Conservation (phyloP, 30 jellyfish, hydroid and myxozoan genomes). For the Phacellophora camtschatica region DNA sequence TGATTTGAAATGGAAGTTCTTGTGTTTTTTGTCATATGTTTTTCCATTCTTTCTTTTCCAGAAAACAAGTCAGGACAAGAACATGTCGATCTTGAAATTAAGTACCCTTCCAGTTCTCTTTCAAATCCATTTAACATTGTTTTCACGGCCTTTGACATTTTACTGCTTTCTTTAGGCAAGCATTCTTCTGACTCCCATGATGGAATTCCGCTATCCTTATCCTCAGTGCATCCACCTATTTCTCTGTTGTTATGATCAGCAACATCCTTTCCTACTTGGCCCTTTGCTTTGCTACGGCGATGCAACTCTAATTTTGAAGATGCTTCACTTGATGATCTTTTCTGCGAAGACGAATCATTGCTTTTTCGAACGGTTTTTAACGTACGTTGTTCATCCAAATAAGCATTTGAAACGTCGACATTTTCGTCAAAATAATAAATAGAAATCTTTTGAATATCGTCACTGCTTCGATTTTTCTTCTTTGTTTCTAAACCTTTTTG, state of each 20-base stretch:
- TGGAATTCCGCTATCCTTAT: constrained; percentile 57
- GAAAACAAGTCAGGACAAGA: background rate
- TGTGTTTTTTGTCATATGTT: too few relatives aligned
- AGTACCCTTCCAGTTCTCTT: background rate
- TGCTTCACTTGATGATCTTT: background rate
- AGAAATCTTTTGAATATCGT: constrained; percentile 31
- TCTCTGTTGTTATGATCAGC: background rate
- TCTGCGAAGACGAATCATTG: background rate
- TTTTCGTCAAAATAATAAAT: constrained; percentile 17
- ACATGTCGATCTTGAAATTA: background rate
- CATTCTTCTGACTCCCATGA: constrained; percentile 55
- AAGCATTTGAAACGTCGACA: background rate
- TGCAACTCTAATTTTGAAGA: background rate
- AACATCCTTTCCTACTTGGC: too few relatives aligned
- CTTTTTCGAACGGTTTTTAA: background rate
- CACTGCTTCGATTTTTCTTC: background rate
- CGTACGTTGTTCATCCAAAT: background rate
- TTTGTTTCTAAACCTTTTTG: background rate
- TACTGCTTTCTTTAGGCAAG: constrained; percentile 6
- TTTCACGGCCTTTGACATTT: background rate
- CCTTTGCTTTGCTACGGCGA: too few relatives aligned
- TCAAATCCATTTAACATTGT: too few relatives aligned
- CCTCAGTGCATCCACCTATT: constrained; percentile 6
- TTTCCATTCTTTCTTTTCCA: background rate
- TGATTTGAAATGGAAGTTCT: too few relatives aligned